Conservation (phyloP, 2,797 vertebrate genomes). For the Melanotaenia maccullochi region DNA sequence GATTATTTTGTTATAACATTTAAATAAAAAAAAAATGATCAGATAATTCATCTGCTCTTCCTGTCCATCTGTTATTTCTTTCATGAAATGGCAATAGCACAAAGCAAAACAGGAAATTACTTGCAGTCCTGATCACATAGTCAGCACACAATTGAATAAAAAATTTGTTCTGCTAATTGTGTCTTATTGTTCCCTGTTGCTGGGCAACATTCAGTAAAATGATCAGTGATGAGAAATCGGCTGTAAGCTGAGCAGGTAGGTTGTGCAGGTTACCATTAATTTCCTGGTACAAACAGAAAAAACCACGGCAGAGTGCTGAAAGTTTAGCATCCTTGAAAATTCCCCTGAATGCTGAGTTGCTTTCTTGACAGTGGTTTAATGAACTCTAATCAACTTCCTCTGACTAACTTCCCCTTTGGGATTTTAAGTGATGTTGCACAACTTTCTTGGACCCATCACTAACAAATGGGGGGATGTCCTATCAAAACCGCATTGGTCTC, state of each 20-base stretch:
- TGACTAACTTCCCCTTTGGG: conserved; percentile 18
- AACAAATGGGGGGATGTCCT: not conserved
- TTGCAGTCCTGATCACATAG: conserved; percentile 4
- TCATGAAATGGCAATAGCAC: conserved; percentile 2
- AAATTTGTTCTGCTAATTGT: conserved; percentile 22
- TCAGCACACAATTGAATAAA: conserved; percentile 18
- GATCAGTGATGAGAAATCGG: conserved; percentile 1
- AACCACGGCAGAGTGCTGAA: not conserved
- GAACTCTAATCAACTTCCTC: conserved; percentile 19
- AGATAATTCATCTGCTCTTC: not conserved
- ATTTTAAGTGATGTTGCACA: not conserved
- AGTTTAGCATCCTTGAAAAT: conserved; percentile 9
- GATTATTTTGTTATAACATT: conserved; percentile 7
- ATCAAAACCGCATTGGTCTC: not conserved
- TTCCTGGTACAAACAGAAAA: conserved; percentile 3
- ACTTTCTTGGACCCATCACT: conserved; percentile 1
- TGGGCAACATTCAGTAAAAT: not conserved
- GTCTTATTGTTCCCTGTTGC: conserved; percentile 41
- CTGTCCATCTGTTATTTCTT: not conserved
- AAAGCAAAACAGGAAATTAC: conserved; percentile 12
- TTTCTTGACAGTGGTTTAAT: conserved; percentile 4
- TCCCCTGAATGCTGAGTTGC: not conserved
- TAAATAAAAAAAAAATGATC: not conserved
- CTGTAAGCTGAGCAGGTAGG: not conserved
- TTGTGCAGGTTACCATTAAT: not conserved